Conservation (phyloP, 2,888 invertebrate species). For the Prenolepis imparis region DNA sequence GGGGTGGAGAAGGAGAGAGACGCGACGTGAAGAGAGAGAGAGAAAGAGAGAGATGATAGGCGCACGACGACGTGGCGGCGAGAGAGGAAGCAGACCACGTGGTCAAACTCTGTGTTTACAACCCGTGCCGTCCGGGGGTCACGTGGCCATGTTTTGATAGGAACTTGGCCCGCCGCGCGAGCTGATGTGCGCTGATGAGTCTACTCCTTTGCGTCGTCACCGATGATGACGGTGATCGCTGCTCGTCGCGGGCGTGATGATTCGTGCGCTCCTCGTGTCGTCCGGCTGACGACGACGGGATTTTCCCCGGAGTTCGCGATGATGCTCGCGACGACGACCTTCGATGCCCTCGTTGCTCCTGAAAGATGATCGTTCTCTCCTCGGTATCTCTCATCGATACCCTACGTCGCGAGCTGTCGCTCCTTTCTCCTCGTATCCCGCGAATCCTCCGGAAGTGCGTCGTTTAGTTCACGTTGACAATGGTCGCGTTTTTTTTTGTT, state of each 20-base stretch:
- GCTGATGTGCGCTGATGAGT: constrained; percentile 40
- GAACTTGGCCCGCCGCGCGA: constrained; percentile 71
- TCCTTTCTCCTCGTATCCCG: no score
- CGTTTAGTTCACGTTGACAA: no score
- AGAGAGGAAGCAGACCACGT: constrained; percentile 80
- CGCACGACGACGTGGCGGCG: constrained; percentile 38
- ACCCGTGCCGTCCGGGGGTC: constrained; percentile 77
- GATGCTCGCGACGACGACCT: constrained; percentile 35
- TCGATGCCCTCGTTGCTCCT: constrained; percentile 34
- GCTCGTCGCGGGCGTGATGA: constrained; percentile 25
- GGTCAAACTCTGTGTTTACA: constrained; percentile 83
- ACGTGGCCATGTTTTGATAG: constrained; percentile 84
- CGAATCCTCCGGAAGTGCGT: no score
- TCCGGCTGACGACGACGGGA: constrained; percentile 3
- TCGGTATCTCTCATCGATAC: constrained; percentile 67
- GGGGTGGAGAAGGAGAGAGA: constrained; percentile 45
- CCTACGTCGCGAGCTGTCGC: neutral
- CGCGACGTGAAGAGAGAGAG: constrained; percentile 43
- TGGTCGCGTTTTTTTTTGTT: neutral
- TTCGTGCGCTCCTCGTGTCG: constrained; percentile 15
- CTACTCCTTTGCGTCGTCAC: constrained; percentile 42
- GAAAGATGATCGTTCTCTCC: constrained; percentile 36
- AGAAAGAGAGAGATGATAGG: constrained; percentile 69
- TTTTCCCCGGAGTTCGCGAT: constrained; percentile 9
- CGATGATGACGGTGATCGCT: constrained; percentile 5